Evolutionary conservation across 2,113 vertebrate species (phyloP).

Genomic region (Catagonus wagneri): DNA sequence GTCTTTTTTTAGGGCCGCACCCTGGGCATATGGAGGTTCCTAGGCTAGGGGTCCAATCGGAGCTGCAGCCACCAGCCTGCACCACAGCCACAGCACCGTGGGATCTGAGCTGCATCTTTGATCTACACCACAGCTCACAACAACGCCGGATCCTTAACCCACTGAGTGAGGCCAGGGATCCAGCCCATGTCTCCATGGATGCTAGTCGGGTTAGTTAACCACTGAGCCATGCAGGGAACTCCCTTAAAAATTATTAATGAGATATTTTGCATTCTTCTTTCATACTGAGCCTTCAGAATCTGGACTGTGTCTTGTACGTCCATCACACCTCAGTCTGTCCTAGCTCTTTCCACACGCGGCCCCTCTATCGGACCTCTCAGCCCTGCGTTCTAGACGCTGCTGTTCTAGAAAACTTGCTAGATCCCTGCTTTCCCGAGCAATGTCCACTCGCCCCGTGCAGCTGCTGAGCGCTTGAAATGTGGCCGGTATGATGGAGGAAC

Average conservation of each 20-base stretch:
- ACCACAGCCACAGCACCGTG: no score
- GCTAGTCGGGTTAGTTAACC: no score
- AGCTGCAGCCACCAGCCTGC: no score
- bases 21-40: no score
- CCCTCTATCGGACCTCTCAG: neutral
- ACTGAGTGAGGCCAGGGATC: no score
- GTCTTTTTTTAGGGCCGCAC: no score
- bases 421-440: neutral
- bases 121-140: no score
- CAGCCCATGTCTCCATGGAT: no score
- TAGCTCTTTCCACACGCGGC: neutral
- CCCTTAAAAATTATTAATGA: neutral
- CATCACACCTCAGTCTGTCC: neutral
- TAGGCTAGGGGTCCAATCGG: no score
- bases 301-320: neutral
- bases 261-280: neutral
- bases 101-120: no score
- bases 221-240: no score
- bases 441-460: neutral
- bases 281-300: neutral
- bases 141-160: no score
- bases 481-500: neutral
- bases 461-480: constrained; percentile 12
- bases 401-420: neutral
- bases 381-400: neutral